phyloP scores from a whole-genome alignment of 1,140 invertebrate genomes.

The Anthonomus grandis region DNA sequence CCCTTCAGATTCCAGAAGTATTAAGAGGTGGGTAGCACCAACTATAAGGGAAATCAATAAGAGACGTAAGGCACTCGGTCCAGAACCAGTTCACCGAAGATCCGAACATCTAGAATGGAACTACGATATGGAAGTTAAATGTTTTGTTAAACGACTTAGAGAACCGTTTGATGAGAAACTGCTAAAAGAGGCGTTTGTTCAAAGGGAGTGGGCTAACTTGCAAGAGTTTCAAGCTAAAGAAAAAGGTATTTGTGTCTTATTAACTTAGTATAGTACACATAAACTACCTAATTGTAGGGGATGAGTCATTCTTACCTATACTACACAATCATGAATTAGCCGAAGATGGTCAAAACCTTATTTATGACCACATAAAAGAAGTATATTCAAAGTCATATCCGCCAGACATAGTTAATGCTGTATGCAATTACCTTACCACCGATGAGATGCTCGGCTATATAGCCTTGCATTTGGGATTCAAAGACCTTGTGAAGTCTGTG shows the following conservation, averaged over 20 bases:
- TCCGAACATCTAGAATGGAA: conserved; percentile 80
- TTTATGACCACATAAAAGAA: conserved; percentile 55
- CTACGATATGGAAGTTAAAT: conserved; percentile 81
- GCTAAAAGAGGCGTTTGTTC: conserved; percentile 73
- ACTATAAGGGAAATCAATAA: conserved; percentile 51
- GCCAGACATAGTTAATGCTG: conserved; percentile 59
- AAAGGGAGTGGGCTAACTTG: conserved; percentile 63
- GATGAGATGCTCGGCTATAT: conserved; percentile 66
- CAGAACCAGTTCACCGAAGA: conserved; percentile 50
- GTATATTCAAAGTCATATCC: conserved; percentile 69
- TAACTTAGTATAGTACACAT: neutral
- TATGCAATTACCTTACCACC: conserved; percentile 65
- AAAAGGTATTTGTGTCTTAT: conserved; percentile 50
- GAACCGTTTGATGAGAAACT: conserved; percentile 74
- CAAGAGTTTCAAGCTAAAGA: conserved; percentile 32
- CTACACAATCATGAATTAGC: conserved; percentile 67
- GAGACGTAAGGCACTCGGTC: conserved; percentile 46
- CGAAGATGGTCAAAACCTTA: conserved; percentile 61
- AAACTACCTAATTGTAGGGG: conserved; percentile 8
- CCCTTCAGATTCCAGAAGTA: conserved; percentile 38
- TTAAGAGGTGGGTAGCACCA: conserved; percentile 57
- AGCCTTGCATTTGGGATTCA: conserved; percentile 70
- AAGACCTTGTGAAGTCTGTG: conserved; percentile 72
- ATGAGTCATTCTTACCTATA: conserved; percentile 9
- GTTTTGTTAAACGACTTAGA: conserved; percentile 80